These are phyloP conservation scores for Cheilosia scutellata DNA, from an alignment of 2,888 invertebrate genomes.

Conservation along the genomic window DNA sequence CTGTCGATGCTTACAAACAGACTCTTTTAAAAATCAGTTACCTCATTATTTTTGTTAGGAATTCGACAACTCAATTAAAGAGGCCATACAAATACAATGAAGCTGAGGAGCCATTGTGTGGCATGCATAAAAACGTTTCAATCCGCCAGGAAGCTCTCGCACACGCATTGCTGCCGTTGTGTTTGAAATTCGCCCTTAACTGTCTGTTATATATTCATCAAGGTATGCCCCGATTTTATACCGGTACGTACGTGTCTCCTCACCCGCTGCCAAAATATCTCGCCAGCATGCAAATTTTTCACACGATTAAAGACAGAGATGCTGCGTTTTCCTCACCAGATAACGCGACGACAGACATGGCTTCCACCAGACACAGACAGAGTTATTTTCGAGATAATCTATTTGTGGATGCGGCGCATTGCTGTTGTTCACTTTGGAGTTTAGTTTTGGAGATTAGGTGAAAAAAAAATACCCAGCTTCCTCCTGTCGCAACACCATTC, in stretches of 20 bases:
- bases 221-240: constrained; percentile 62
- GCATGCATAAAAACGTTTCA: constrained; percentile 26
- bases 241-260: constrained; percentile 16
- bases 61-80: constrained; percentile 63
- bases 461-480: constrained; percentile 43
- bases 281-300: constrained; percentile 41
- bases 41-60: constrained; percentile 38
- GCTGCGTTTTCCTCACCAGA: constrained; percentile 51
- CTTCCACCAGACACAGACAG: constrained; percentile 59
- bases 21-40: constrained; percentile 35
- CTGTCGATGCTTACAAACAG: constrained; percentile 36
- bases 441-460: constrained; percentile 65
- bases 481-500: constrained; percentile 40
- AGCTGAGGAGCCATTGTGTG: constrained; percentile 26
- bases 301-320: constrained; percentile 61
- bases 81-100: constrained; percentile 32
- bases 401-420: constrained; percentile 42
- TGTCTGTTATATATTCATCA: constrained; percentile 61
- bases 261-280: constrained; percentile 58
- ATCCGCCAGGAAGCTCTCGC: constrained; percentile 47
- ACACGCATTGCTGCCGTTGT: not conserved
- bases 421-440: constrained; percentile 66
- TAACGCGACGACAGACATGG: constrained; percentile 61
- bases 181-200: constrained; percentile 50
- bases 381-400: constrained; percentile 64